These are phyloP conservation scores for Platynereis dumerilii DNA, from an alignment of 2,888 invertebrate species.

Conservation along the genomic window DNA sequence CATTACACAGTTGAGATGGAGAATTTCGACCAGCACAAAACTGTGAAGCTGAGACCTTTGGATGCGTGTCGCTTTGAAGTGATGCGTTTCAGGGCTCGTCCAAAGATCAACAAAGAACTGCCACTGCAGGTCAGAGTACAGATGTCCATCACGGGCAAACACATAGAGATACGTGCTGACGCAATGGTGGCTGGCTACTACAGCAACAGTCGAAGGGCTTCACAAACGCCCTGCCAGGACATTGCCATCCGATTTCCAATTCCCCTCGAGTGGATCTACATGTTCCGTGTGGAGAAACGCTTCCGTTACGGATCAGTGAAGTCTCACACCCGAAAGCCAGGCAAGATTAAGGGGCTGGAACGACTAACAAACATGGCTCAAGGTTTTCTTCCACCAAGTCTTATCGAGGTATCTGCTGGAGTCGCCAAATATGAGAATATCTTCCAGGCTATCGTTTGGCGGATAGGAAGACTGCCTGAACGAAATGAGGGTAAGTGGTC, in stretches of 20 bases:
- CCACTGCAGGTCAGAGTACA: conserved; percentile 92
- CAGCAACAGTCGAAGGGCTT: conserved; percentile 90
- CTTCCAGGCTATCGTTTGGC: conserved; percentile 96
- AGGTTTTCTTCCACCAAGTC: conserved; percentile 53
- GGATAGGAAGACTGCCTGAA: conserved; percentile 95
- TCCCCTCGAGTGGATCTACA: conserved; percentile 99
- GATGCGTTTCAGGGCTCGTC: conserved; percentile 91
- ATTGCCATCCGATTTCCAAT: conserved; percentile 91
- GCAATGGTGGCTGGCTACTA: conserved; percentile 96
- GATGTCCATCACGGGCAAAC: conserved; percentile 66
- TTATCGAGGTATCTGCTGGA: conserved; percentile 76
- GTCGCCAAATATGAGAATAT: conserved; percentile 99
- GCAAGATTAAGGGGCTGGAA: conserved; percentile 67
- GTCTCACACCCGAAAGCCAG: conserved; percentile 74
- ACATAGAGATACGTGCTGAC: conserved; percentile 94
- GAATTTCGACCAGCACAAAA: conserved; percentile 75
- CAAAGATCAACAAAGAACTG: conserved; percentile 76
- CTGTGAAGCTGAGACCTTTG: conserved; percentile 75
- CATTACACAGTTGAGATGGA: conserved; percentile 91
- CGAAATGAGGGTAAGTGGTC: conserved; percentile 94
- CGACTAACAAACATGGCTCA: conserved; percentile 62
- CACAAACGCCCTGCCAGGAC: conserved; percentile 77
- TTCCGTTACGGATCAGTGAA: conserved; percentile 98
- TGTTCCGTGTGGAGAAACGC: conserved; percentile 97
- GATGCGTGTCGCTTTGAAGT: conserved; percentile 98